These are phyloP conservation scores for Adelosebastes latens DNA, from an alignment of 2,797 vertebrate genomes.

Conservation along the genomic window DNA sequence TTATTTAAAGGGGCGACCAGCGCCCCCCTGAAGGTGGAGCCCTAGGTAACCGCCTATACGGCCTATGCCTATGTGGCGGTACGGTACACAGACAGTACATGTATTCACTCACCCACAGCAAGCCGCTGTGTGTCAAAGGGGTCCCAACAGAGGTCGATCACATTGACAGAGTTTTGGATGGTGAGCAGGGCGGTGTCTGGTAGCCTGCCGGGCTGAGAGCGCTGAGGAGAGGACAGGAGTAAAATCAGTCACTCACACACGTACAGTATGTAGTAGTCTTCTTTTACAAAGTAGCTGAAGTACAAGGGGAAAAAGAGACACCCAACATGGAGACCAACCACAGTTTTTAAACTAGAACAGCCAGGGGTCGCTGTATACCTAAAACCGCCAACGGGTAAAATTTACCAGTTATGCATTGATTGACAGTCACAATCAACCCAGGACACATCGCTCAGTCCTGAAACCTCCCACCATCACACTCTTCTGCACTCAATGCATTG, in stretches of 20 bases:
- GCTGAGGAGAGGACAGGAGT: constrained; percentile 72
- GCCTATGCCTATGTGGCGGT: too few species aligned
- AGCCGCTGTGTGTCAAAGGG: constrained; percentile 88
- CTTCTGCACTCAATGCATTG: too few species aligned
- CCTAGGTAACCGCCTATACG: too few species aligned
- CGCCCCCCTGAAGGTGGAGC: too few species aligned
- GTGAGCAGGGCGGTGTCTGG: constrained; percentile 87
- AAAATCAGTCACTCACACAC: background rate
- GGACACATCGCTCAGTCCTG: too few species aligned
- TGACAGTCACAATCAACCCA: too few species aligned
- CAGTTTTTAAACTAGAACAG: background rate
- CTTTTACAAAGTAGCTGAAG: background rate
- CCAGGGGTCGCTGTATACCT: too few species aligned
- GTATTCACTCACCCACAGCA: constrained; percentile 85
- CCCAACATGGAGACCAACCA: background rate
- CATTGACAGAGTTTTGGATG: constrained; percentile 88
- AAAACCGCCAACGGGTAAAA: too few species aligned
- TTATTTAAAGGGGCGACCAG: too few species aligned
- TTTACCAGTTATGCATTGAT: too few species aligned
- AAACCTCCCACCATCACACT: too few species aligned
- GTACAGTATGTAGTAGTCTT: background rate
- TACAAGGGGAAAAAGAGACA: background rate
- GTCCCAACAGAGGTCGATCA: constrained; percentile 92
- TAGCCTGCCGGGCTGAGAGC: constrained; percentile 88
- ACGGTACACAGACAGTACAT: background rate